A percentile compares a stretch with the other conserved stretches of the same genome.
Conservation (phyloP, 2,888 invertebrate genomes). For the Galerucella pusilla region DNA sequence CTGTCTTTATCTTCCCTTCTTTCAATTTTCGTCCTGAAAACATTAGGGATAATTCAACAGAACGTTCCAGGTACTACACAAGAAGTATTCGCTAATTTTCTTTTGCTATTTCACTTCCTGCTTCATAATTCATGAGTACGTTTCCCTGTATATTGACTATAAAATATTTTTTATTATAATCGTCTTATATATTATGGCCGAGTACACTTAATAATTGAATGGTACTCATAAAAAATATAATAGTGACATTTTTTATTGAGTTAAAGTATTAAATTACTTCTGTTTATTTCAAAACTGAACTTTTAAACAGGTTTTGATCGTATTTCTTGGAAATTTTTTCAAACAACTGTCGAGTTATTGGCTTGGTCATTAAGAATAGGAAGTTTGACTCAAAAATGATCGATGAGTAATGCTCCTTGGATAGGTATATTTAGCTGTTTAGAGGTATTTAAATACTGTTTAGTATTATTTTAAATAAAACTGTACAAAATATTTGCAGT, state of each 20-base stretch:
- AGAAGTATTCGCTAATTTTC: too few species aligned
- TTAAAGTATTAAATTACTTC: not conserved
- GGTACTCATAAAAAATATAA: not conserved
- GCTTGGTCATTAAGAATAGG: constrained; percentile 3
- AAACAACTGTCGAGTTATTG: not conserved
- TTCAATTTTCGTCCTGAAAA: too few species aligned
- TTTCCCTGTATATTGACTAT: not conserved
- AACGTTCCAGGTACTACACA: too few species aligned
- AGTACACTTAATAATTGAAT: not conserved
- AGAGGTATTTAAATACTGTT: not conserved
- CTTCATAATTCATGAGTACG: not conserved
- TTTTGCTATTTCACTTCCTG: too few species aligned
- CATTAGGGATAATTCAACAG: too few species aligned
- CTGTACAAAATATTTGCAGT: too few species aligned
- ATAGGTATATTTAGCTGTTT: not conserved
- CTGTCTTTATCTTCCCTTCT: too few species aligned
- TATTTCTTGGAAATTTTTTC: constrained; percentile 1
- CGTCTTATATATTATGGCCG: not conserved
- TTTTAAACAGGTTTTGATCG: not conserved
- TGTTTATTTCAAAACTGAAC: not conserved
- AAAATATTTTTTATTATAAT: not conserved
- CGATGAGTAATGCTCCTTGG: not conserved
- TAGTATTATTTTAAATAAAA: too few species aligned
- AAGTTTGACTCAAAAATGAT: not conserved
- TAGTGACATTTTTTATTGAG: constrained; percentile 1